These are phyloP conservation scores for Lerema accius DNA, from an alignment of 1,140 invertebrate genomes.

Conservation along the genomic window DNA sequence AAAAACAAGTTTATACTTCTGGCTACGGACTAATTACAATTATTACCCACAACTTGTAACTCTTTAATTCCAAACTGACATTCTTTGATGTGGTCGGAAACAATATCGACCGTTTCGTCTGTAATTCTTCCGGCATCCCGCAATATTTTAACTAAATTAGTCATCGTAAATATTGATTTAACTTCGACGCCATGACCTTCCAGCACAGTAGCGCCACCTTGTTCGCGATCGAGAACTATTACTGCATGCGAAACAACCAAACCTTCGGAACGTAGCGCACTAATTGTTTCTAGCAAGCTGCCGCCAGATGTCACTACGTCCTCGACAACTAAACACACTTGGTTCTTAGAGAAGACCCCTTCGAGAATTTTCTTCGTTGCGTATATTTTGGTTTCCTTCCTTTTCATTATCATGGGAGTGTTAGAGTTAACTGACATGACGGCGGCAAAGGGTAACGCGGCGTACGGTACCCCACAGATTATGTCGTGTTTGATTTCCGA, in stretches of 20 bases:
- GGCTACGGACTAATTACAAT: no score
- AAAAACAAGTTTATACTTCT: no score
- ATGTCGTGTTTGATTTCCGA: constrained; percentile 82
- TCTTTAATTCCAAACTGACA: constrained; percentile 67
- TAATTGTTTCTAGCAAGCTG: constrained; percentile 95
- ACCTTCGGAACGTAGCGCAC: constrained; percentile 87
- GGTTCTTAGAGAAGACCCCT: constrained; percentile 90
- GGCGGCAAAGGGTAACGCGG: constrained; percentile 96
- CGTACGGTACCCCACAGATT: constrained; percentile 98
- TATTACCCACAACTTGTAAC: no score
- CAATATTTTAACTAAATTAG: constrained; percentile 87
- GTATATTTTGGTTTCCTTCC: constrained; percentile 96
- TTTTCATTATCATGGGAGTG: constrained; percentile 94
- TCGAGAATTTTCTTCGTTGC: constrained; percentile 98
- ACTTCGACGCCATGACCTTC: constrained; percentile 88
- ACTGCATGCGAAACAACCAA: constrained; percentile 91
- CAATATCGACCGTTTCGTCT: constrained; percentile 83
- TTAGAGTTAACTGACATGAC: constrained; percentile 88
- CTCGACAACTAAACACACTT: constrained; percentile 95
- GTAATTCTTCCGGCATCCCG: constrained; percentile 85
- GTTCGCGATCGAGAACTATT: constrained; percentile 95
- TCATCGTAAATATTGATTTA: constrained; percentile 87
- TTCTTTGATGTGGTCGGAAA: constrained; percentile 85
- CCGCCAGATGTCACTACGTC: constrained; percentile 98
- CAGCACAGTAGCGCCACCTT: constrained; percentile 92